Conservation (phyloP, 2,113 vertebrate genomes). For the Saiga tatarica region DNA sequence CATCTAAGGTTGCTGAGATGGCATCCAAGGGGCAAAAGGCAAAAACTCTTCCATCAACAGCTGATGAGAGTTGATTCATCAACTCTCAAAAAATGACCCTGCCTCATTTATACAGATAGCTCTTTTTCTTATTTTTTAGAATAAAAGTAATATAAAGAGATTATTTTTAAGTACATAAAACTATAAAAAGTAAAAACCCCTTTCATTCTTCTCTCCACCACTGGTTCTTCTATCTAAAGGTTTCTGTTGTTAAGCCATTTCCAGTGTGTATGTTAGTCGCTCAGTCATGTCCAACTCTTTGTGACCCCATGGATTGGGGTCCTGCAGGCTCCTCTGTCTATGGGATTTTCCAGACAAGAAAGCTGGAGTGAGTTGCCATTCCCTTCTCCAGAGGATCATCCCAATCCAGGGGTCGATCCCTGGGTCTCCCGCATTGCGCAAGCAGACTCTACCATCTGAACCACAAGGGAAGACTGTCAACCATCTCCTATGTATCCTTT, state of each 20-base stretch:
- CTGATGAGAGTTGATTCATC: background rate
- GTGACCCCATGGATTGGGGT: background rate
- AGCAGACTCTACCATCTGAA: background rate
- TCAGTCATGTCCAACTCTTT: background rate
- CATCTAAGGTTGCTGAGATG: background rate
- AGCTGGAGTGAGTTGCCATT: background rate
- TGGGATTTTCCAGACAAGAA: background rate
- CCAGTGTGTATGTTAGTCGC: background rate
- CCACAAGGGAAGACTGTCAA: background rate
- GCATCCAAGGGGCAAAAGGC: conserved; percentile 28
- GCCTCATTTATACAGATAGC: background rate
- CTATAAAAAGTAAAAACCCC: background rate
- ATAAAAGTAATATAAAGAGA: background rate
- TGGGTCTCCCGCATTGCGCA: background rate
- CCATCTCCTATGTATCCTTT: background rate
- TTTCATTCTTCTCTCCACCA: background rate
- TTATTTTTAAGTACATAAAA: background rate
- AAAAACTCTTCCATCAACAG: background rate
- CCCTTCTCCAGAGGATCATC: background rate
- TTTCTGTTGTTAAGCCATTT: background rate
- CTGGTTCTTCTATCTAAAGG: background rate
- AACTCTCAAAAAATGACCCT: background rate
- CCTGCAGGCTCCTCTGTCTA: background rate
- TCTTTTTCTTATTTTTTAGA: background rate
- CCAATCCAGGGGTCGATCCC: background rate